A percentile compares a stretch with the other conserved stretches of the same genome.
phyloP scores from a whole-genome alignment of 2,113 vertebrate species.

The Diphyllodes magnificus region DNA sequence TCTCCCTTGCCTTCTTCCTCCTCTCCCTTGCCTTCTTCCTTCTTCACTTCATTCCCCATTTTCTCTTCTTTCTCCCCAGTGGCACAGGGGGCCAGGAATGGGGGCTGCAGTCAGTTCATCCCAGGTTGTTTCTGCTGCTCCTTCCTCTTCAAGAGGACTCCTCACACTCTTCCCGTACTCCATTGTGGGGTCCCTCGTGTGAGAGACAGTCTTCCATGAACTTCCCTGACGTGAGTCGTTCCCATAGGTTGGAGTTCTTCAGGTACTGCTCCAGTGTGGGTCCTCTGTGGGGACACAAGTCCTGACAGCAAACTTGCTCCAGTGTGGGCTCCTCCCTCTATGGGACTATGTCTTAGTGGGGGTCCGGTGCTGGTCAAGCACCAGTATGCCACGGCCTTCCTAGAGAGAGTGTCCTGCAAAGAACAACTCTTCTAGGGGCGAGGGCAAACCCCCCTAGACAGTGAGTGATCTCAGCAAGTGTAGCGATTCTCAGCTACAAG shows the following conservation, averaged over 20 bases:
- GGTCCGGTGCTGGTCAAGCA: no score
- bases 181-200: neutral
- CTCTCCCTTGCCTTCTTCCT: neutral
- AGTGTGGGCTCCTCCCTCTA: accelerated
- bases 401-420: no score
- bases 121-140: neutral
- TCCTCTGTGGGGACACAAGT: no score
- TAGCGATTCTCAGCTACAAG: no score
- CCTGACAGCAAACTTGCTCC: neutral
- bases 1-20: neutral
- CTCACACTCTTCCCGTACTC: neutral
- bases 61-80: neutral
- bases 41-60: neutral
- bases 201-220: neutral
- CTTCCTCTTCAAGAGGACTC: neutral
- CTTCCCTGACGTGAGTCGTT: neutral
- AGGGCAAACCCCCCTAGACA: no score
- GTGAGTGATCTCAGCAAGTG: no score
- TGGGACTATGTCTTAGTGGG: no score
- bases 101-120: neutral
- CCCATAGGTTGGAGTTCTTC: neutral
- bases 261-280: neutral
- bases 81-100: accelerated
- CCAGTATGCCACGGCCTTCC: no score
- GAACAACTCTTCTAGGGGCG: no score